These are phyloP conservation scores for Willisornis vidua DNA, from an alignment of 2,113 vertebrate species.

Conservation along the genomic window DNA sequence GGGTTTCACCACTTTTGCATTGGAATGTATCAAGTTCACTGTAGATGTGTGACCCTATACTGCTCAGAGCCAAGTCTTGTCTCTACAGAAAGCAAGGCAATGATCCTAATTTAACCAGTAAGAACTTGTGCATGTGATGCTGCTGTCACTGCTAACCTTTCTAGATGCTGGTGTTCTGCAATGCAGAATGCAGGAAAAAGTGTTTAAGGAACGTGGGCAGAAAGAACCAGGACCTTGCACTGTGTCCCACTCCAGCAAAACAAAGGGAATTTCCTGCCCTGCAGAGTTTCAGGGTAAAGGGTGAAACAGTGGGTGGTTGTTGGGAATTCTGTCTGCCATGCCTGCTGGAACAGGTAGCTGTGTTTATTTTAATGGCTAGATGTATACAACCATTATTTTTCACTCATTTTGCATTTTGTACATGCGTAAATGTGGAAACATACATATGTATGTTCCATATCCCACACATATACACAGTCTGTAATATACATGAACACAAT, in stretches of 20 bases:
- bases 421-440: background rate
- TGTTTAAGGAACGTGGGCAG: accelerated
- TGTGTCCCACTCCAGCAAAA: background rate
- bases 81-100: background rate
- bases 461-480: background rate
- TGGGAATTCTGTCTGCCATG: background rate
- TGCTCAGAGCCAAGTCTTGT: background rate
- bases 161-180: background rate
- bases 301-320: background rate
- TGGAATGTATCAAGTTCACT: background rate
- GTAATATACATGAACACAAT: background rate
- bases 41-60: background rate
- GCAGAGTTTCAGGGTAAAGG: background rate
- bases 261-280: background rate
- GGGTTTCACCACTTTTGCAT: background rate
- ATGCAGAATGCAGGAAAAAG: background rate
- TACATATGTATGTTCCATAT: background rate
- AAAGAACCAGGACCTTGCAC: background rate
- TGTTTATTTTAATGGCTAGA: background rate
- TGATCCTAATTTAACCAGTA: background rate
- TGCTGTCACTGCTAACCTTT: background rate
- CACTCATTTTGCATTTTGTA: background rate
- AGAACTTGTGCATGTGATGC: background rate
- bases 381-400: background rate
- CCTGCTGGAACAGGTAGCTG: background rate